Evolutionary conservation across 1,140 invertebrate genomes (phyloP).

Genomic region (Stegodyphus mimosarum): DNA sequence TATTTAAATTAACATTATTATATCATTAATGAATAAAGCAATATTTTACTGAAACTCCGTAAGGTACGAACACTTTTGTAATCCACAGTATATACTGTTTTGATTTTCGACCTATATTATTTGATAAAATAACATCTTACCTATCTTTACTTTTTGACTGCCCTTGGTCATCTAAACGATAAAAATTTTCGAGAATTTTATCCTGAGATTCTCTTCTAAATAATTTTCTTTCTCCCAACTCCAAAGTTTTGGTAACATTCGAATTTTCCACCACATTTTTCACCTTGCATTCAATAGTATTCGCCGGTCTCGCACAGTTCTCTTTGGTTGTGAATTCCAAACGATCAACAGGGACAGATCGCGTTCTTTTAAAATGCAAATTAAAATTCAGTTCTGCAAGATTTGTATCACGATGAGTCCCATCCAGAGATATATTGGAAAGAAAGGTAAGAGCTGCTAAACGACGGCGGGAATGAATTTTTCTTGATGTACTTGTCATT

Average conservation of each 20-base stretch:
- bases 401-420: slow-evolving; percentile 86
- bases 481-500: slow-evolving; percentile 47
- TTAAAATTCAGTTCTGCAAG: slow-evolving; percentile 71
- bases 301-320: no score
- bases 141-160: not conserved
- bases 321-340: no score
- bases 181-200: not conserved
- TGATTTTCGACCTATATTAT: no score
- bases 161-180: not conserved
- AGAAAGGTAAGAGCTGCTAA: slow-evolving; percentile 90
- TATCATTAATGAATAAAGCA: no score
- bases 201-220: slow-evolving; percentile 1
- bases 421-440: slow-evolving; percentile 93
- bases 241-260: not conserved
- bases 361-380: slow-evolving; percentile 48
- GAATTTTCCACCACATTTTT: not conserved
- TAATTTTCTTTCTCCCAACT: not conserved
- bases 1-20: no score
- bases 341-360: no score
- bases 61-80: no score
- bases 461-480: slow-evolving; percentile 74
- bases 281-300: no score
- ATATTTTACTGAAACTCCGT: no score
- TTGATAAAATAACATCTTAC: not conserved
- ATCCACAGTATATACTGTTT: no score